Percentiles rank a stretch among this genome's conserved stretches.
Evolutionary conservation across 2,888 invertebrate species (phyloP).

Genomic region (Chaitophorus viminalis): DNA sequence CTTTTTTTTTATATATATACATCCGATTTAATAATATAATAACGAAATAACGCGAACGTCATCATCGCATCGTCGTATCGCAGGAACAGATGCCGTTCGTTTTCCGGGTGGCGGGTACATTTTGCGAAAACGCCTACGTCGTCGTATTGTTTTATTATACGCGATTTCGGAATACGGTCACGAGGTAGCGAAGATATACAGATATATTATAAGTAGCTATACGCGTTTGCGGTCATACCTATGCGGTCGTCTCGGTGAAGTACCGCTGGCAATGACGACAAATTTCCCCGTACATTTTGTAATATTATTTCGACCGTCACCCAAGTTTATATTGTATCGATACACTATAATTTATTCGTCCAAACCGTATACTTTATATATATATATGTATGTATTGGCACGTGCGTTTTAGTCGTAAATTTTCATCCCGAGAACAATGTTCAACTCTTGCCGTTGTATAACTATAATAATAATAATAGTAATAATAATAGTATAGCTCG

Average conservation of each 20-base stretch:
- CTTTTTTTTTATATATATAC: too few species aligned
- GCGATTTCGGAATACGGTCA: neutral
- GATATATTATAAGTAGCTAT: neutral
- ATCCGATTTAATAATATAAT: neutral
- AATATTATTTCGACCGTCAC: neutral
- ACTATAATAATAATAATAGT: neutral
- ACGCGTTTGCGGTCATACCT: neutral
- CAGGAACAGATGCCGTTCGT: neutral
- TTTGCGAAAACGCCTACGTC: neutral
- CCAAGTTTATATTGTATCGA: neutral
- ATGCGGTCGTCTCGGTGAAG: neutral
- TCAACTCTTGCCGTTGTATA: neutral
- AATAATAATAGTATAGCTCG: neutral
- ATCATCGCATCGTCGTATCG: neutral
- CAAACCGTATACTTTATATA: neutral
- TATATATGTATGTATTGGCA: neutral
- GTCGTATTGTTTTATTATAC: neutral
- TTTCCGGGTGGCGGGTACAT: neutral
- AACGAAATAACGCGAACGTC: neutral
- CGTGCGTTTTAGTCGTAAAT: neutral
- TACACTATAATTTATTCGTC: neutral
- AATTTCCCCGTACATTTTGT: neutral
- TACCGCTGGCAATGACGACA: neutral
- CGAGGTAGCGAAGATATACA: neutral
- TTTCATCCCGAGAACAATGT: neutral